Conservation (phyloP, 2,888 invertebrate genomes). For the Quadroppia sp. region DNA sequence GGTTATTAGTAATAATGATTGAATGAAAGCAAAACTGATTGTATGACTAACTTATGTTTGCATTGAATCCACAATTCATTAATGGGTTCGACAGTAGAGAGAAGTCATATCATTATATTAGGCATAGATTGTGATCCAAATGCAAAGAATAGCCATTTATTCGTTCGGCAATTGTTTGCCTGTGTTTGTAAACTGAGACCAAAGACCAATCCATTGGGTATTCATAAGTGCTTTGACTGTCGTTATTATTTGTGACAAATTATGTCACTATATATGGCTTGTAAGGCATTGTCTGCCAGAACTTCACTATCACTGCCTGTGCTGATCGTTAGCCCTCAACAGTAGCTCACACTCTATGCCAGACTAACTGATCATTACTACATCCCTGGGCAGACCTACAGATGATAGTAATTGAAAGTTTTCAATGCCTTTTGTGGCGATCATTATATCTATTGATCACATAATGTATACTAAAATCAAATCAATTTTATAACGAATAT, state of each 20-base stretch:
- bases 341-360: background rate
- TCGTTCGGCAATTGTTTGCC: background rate
- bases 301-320: background rate
- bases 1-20: background rate
- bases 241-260: slow-evolving; percentile 27
- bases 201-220: slow-evolving; percentile 10
- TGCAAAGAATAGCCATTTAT: too few relatives aligned
- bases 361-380: background rate
- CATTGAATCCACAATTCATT: too few relatives aligned
- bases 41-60: too few relatives aligned
- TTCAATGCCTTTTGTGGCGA: background rate
- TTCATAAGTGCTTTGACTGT: slow-evolving; percentile 25
- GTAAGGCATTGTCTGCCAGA: background rate
- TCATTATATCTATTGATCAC: background rate
- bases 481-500: background rate
- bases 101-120: too few relatives aligned
- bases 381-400: background rate
- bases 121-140: too few relatives aligned
- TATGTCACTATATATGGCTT: slow-evolving; percentile 16
- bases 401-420: slow-evolving; percentile 14
- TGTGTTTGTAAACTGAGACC: slow-evolving; percentile 19
- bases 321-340: background rate
- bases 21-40: background rate
- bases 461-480: slow-evolving; percentile 2
- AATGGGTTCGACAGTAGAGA: too few relatives aligned